Evolutionary conservation across 2,888 invertebrate genomes (phyloP), one percentile per base, ranked within the genome.

Genomic region (Chrysotoxum bicinctum): DNA sequence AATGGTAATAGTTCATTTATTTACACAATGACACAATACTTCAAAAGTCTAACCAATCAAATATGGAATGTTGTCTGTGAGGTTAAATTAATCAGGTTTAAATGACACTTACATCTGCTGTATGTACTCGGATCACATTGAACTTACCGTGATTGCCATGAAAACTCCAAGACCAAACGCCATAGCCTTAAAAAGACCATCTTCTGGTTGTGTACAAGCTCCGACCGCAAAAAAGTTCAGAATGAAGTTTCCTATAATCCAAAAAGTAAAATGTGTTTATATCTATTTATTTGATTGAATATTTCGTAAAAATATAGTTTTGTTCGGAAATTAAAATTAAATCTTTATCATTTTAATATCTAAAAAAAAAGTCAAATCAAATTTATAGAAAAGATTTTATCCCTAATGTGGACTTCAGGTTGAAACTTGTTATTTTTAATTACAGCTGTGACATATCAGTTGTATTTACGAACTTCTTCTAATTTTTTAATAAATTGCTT

Each of bases 211-310:
- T 74, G 95, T 93, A 88, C 95, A 95, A 10, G 97, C 94, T 6
- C 97, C 97, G 91, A 98, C 98, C 4, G 97, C 98, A 89, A 98
- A 96, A 91, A 98, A 95, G 90, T 98, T 98, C 88, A 98, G 93
- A 66, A 98, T 93, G 86, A 97, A 92, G 86, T 96, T 98, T 35
- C 98, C 94, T 94, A 3, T 21, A 37, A 35, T 12, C 1, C 35
- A 3, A 37, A 40, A 37, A 37, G 37, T 26, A 26, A 26, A 26
- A 26, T 26, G 4, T 26, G 26, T 26, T 26, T 4, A 26, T 4
- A 26, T 26, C 7, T 26, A 26, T 26, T 26, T 3, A 26, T 26
- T 26, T 26, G 2, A 26, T 26, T 5, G n/a, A n/a, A n/a, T n/a
- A n/a, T n/a, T n/a, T n/a, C n/a, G n/a, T n/a, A n/a, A n/a, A n/a